Evolutionary conservation across 2,888 invertebrate species (phyloP), one percentile per base, ranked within the genome.

Genomic region (Cryptocephalus primarius): DNA sequence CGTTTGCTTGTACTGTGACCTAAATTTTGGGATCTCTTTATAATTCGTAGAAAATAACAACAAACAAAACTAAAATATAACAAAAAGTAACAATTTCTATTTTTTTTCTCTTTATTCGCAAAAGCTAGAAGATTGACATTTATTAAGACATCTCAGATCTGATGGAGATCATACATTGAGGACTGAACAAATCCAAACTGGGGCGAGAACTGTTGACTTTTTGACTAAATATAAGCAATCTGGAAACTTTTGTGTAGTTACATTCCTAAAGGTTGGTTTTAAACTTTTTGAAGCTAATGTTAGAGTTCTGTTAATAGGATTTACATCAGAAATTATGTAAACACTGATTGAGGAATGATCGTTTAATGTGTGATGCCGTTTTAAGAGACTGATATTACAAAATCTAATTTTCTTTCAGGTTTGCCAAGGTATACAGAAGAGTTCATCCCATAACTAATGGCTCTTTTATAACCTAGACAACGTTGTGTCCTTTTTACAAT

Each of bases 1-100:
- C 14, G 13, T 43, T 33, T 33, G 38, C 13, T 38, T 38, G 13
- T 31, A 22, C 42, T 33, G 44, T 54, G 51, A 48, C 47, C 51
- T 47, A 40, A 36, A 45, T 47, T 50, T 49, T 49, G 40, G 47
- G 40, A 40, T 43, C 48, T 44, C 34, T 45, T 43, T 43, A 43
- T 43, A 44, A 43, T 42, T 48, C 47, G 48, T 48, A 50, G 46
- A 53, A 50, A 51, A 52, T 54, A 56, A 54, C 53, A 55, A 55
- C 46, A 53, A 56, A 55, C 52, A 55, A 55, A 55, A 55, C 48
- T 52, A 54, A 51, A 54, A 51, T 50, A 47, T 46, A 48, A 49
- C 54, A 49, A 52, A 55, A 55, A 56, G 53, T 51, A 57, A 57
- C 54, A 55, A 53, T 47, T 47, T 55, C 55, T 55, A 44, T 36